Base-by-base conservation (phyloP, 1,140 invertebrate species). In the Saxidomus purpurata region DNA sequence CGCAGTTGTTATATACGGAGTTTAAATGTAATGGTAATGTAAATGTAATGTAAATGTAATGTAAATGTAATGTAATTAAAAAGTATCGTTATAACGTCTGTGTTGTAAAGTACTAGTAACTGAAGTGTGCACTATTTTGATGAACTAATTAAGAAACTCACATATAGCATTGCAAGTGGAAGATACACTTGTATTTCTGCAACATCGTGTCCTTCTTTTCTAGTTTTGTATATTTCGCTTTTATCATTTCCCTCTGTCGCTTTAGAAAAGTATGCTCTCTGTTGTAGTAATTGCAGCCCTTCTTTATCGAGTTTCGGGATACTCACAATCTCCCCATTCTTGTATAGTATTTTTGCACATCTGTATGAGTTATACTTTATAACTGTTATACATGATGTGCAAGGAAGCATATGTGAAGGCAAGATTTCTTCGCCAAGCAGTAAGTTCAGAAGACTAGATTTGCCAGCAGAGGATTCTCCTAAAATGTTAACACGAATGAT, bases 371-470 rank as follows among this genome's bases (percentile, higher is more conserved):
- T 52, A 40, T 81, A 88, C 47, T 67, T 77, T 17, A 88, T 88
- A 8, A 88, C 77, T 34, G 86, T 88, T 13, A 88, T 88, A 49
- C 86, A 88, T 9, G 86, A 88, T 19, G 86, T 88, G 34, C 86
- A 88, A 0, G 86, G 86, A 1, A 88, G 59, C 76, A 81, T 81
- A 31, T 88, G 86, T 1, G 86, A 88, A 11, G 86, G 86, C 28
- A 88, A 40, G 22, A 88, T 88, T 6, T 80, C 40, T 22, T 88
- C 86, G 6, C 86, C 86, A 36, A 88, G 76, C 8, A 88, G n/a
- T n/a, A 81, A 28, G 61, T 88, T 88, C 25, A 88, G 59, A n/a
- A 88, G 59, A 81, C 86, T 88, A 34, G 86, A 88, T 71, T 88
- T 88, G 11, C 86, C 86, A 0, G 86, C 86, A 19, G 86, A 88